Evolutionary conservation across 2,888 invertebrate genomes (phyloP).

Genomic region (Dysmachus trigonus): DNA sequence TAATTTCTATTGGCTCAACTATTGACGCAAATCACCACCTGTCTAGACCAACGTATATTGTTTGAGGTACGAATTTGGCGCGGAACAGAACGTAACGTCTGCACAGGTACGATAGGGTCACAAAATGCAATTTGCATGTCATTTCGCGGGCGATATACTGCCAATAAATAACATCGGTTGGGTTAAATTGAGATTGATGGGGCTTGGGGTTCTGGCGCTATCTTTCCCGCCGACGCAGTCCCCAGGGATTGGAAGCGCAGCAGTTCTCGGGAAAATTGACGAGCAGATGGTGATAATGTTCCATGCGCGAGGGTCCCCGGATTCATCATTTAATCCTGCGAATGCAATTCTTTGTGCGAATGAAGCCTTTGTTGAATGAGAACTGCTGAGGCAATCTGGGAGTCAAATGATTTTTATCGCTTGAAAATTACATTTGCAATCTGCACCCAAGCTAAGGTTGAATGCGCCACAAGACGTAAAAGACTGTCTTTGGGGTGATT

Average conservation of each 20-base stretch:
- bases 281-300: constrained; percentile 50
- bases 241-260: neutral
- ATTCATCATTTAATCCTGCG: neutral
- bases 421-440: constrained; percentile 34
- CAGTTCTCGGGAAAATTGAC: constrained; percentile 47
- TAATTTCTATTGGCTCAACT: constrained; percentile 18
- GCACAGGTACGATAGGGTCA: constrained; percentile 21
- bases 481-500: neutral
- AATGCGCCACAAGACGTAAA: neutral
- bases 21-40: constrained; percentile 11
- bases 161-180: constrained; percentile 43
- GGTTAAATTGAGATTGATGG: constrained; percentile 37
- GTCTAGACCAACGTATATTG: constrained; percentile 3
- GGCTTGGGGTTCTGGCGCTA: neutral
- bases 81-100: neutral
- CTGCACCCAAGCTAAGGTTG: neutral
- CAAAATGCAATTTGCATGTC: constrained; percentile 49
- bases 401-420: constrained; percentile 24
- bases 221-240: neutral
- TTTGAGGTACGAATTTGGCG: neutral
- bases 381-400: neutral
- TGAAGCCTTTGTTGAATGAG: neutral
- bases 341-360: constrained; percentile 24
- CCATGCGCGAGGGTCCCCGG: neutral
- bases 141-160: constrained; percentile 42